Conservation (phyloP, 2,888 invertebrate genomes). For the Ellobium chinense region DNA sequence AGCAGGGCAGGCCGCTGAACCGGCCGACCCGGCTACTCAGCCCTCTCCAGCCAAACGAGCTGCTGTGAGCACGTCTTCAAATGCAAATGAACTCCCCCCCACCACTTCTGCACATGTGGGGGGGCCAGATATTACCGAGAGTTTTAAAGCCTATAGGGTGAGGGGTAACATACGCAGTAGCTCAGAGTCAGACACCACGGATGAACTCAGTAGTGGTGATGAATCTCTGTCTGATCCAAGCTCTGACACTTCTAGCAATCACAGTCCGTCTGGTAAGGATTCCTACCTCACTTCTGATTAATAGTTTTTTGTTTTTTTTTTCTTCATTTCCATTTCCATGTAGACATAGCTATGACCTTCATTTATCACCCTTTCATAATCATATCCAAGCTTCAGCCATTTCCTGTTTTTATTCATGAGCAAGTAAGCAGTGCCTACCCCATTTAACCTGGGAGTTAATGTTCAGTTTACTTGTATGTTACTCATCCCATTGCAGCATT, state of each 20-base stretch:
- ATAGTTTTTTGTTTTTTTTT: conserved; percentile 10
- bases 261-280: conserved; percentile 68
- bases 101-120: conserved; percentile 61
- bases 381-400: neutral
- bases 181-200: conserved; percentile 73
- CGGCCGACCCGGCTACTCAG: conserved; percentile 50
- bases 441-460: no score
- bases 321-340: neutral
- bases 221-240: conserved; percentile 70
- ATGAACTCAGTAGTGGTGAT: conserved; percentile 74
- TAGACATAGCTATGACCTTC: conserved; percentile 15
- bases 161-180: conserved; percentile 66
- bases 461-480: neutral
- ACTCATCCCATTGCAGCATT: conserved; percentile 16
- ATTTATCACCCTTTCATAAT: conserved; percentile 4
- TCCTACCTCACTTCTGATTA: neutral
- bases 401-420: neutral
- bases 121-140: conserved; percentile 68
- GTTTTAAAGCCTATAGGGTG: conserved; percentile 80
- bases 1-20: conserved; percentile 50
- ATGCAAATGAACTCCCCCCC: conserved; percentile 17
- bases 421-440: no score
- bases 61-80: conserved; percentile 12
- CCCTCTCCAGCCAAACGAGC: conserved; percentile 62
- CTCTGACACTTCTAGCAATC: conserved; percentile 65